phyloP scores from a whole-genome alignment of 2,113 vertebrate species.

The Lanius ludovicianus region DNA sequence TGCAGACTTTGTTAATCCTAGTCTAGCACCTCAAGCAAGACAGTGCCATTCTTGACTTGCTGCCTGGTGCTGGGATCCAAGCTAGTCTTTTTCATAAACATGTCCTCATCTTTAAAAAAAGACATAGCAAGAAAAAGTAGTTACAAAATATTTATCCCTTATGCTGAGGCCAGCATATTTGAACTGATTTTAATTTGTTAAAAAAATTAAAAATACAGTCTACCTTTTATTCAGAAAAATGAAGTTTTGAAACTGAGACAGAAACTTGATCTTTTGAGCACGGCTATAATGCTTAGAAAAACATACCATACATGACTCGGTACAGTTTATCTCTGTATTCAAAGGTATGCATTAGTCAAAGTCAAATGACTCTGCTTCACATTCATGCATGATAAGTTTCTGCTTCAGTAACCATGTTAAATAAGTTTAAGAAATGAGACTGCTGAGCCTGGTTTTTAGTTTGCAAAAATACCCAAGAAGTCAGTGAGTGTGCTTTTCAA shows the following conservation, averaged over 20 bases:
- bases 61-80: not conserved
- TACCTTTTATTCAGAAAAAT: conserved; percentile 14
- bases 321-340: conserved; percentile 42
- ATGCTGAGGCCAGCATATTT: not conserved
- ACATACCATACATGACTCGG: conserved; percentile 15
- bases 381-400: conserved; percentile 10
- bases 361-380: conserved; percentile 5
- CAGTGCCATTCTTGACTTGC: not conserved
- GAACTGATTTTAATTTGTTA: conserved; percentile 26
- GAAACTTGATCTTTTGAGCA: conserved; percentile 33
- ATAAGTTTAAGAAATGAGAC: not conserved
- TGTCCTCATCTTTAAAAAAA: not conserved
- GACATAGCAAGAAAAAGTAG: not conserved
- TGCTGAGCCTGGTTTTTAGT: not conserved
- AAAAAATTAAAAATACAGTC: conserved; percentile 45
- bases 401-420: conserved; percentile 17
- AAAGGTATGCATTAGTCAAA: not conserved
- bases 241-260: conserved; percentile 51
- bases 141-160: not conserved
- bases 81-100: not conserved
- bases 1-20: not conserved
- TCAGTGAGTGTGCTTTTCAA: not conserved
- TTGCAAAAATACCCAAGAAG: not conserved
- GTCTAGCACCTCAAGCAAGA: not conserved
- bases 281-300: conserved; percentile 44